Percentiles rank a stretch among this genome's conserved stretches.
Evolutionary conservation across 2,113 vertebrate species (phyloP).

Genomic region (Setophaga kirtlandii): DNA sequence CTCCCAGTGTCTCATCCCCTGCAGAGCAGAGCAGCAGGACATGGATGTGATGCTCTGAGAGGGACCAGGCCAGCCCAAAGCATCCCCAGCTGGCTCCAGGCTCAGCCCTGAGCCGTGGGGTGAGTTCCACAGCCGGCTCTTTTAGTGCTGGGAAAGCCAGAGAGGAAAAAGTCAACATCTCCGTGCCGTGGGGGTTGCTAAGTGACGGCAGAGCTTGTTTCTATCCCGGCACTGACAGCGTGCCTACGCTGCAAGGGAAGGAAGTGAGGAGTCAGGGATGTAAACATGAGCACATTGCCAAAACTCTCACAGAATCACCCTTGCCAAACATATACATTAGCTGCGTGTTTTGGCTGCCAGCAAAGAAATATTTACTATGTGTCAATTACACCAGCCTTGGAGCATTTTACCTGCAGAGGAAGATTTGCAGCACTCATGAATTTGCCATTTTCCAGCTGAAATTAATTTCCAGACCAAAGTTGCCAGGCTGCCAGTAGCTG

Average conservation of each 20-base stretch:
- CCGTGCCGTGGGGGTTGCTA: constrained; percentile 11
- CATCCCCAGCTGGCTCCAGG: background rate
- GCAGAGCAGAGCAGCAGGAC: background rate
- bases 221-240: background rate
- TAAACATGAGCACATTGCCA: constrained; percentile 18
- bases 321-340: background rate
- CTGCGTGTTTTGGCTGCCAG: background rate
- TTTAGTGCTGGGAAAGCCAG: background rate
- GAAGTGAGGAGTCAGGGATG: constrained; percentile 36
- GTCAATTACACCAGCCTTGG: background rate
- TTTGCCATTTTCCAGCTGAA: background rate
- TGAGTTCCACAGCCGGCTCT: fast-evolving
- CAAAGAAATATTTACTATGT: background rate
- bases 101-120: fast-evolving
- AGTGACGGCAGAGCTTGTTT: constrained; percentile 37
- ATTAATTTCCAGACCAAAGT: background rate
- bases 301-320: background rate
- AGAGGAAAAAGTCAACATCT: background rate
- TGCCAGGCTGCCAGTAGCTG: background rate
- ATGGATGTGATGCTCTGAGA: fast-evolving
- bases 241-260: constrained; percentile 19
- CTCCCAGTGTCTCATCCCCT: background rate
- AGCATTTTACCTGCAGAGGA: background rate
- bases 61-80: background rate
- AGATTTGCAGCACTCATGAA: background rate